Evolutionary conservation across 2,113 vertebrate species (phyloP).

Genomic region (Cyanoramphus novaezelandiae): DNA sequence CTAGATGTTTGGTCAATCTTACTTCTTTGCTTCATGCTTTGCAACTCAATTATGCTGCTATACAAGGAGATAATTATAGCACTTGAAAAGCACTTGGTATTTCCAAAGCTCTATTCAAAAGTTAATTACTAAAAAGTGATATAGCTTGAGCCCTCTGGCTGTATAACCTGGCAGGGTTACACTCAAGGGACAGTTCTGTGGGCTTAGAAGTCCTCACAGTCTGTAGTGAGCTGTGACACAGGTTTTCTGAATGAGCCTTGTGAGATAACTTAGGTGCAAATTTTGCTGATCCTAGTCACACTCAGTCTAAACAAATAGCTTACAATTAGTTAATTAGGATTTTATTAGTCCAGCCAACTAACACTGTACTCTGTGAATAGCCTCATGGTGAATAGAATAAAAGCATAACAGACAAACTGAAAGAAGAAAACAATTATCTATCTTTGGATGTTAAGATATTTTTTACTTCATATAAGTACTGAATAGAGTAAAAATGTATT

Average conservation of each 20-base stretch:
- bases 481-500: not conserved
- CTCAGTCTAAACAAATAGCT: constrained; percentile 6
- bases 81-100: not conserved
- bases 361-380: not conserved
- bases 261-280: not conserved
- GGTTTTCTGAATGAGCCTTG: not conserved
- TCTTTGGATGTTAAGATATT: not conserved
- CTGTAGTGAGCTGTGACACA: not conserved
- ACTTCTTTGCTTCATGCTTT: not conserved
- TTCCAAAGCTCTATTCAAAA: constrained; percentile 15
- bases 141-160: constrained; percentile 1
- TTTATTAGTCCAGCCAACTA: not conserved
- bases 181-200: not conserved
- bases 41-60: not conserved
- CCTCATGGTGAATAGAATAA: not conserved
- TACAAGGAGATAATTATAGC: not conserved
- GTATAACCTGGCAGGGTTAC: not conserved
- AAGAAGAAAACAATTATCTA: not conserved
- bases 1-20: not conserved
- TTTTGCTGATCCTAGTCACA: not conserved
- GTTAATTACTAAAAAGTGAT: constrained; percentile 26
- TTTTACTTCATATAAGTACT: not conserved
- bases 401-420: not conserved
- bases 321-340: not conserved
- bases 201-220: not conserved